Evolutionary conservation across 2,888 invertebrate genomes (phyloP), one percentile per base, ranked within the genome.

Genomic region (Drosophila yooni): DNA sequence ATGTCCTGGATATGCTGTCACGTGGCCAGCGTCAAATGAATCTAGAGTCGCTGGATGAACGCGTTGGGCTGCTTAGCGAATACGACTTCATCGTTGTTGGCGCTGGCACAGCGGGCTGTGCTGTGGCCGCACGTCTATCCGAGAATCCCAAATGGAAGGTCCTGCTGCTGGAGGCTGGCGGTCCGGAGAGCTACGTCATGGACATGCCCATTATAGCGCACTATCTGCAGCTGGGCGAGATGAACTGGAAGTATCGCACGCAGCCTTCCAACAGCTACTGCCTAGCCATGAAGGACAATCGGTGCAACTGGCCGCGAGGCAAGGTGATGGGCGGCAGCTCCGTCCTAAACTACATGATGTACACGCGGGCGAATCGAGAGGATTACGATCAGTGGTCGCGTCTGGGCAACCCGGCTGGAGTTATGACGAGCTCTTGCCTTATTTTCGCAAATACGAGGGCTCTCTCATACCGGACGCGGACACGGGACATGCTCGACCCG

Each of bases 251-350:
- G 75, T 97, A 97, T 92, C 95, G 95, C 89, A 96, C 97, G 0
- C 95, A 96, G 91, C 95, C 97, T 0, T 96, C 96, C 3, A 93
- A 94, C 15, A 94, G 93, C 63, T 96, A 95, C 76, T 97, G 97
- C 87, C 94, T 95, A 38, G 97, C 96, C 10, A 95, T 97, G 94
- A 95, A 95, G 66, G 95, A 96, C 75, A 94, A 94, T 74, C 95
- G 95, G 74, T 97, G 97, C 91, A 95, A 96, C 78, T 97, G 96
- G 95, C 97, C 97, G 0, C 94, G 96, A 66, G 97, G 97, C 3
- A 97, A 96, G 92, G 96, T 96, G 0, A 94, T 98, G 89, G 98
- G 98, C 6, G 98, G 98, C 1, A 96, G 96, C 11, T 96, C 96
- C 81, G 95, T 96, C 0, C 93, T 97, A 11, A 97, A 97, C 91